phyloP scores from a whole-genome alignment of 2,888 invertebrate genomes.

The Luperina nickerlii region DNA sequence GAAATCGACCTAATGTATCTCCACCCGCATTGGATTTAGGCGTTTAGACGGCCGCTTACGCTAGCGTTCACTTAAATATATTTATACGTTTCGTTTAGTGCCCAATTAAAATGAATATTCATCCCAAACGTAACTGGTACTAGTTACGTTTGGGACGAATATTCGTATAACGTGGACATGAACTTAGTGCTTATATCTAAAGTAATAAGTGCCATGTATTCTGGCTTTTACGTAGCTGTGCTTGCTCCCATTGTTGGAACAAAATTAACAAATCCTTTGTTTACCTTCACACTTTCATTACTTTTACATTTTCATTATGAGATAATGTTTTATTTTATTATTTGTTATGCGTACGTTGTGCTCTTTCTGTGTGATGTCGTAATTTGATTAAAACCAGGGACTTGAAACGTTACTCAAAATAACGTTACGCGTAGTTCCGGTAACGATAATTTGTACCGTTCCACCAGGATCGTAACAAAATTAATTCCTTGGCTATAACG shows the following conservation, averaged over 20 bases:
- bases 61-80: slow-evolving; percentile 42
- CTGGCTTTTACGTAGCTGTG: slow-evolving; percentile 43
- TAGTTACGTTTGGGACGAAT: slow-evolving; percentile 23
- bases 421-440: no score
- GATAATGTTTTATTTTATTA: slow-evolving; percentile 56
- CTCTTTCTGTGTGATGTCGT: slow-evolving; percentile 30
- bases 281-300: slow-evolving; percentile 58
- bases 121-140: slow-evolving; percentile 28
- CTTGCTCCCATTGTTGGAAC: slow-evolving; percentile 56
- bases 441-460: no score
- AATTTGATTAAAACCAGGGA: slow-evolving; percentile 42
- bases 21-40: slow-evolving; percentile 58
- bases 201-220: slow-evolving; percentile 53
- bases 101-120: slow-evolving; percentile 48
- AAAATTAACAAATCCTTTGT: slow-evolving; percentile 64
- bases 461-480: no score
- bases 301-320: slow-evolving; percentile 61
- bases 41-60: slow-evolving; percentile 39
- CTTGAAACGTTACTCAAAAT: no score
- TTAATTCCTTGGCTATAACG: no score
- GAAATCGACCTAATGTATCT: slow-evolving; percentile 56
- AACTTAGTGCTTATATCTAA: slow-evolving; percentile 37
- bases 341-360: slow-evolving; percentile 46
- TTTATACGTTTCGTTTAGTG: slow-evolving; percentile 47
- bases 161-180: slow-evolving; percentile 29